These are phyloP conservation scores for Hemicrepidius hirtus DNA, from an alignment of 2,888 invertebrate genomes.

Conservation along the genomic window DNA sequence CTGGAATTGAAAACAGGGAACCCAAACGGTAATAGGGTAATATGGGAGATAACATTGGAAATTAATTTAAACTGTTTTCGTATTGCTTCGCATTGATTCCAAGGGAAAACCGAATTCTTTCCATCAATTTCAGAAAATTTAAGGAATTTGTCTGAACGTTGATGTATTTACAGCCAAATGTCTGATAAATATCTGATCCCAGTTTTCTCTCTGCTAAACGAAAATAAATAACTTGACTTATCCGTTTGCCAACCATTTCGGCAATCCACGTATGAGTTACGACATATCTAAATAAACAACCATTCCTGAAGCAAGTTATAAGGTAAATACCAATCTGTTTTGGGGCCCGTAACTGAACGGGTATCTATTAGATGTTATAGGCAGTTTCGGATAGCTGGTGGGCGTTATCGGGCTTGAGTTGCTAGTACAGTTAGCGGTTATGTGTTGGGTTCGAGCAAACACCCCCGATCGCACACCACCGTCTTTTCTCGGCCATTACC, in stretches of 20 bases:
- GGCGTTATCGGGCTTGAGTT: constrained; percentile 55
- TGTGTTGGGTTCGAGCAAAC: constrained; percentile 51
- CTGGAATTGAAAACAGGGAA: constrained; percentile 7
- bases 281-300: constrained; percentile 37
- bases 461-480: constrained; percentile 36
- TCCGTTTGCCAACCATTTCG: neutral
- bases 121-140: constrained; percentile 1
- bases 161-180: constrained; percentile 23
- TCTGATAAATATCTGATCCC: neutral
- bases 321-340: constrained; percentile 45
- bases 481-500: constrained; percentile 41
- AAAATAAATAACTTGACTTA: constrained; percentile 12
- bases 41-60: constrained; percentile 7
- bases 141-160: constrained; percentile 6
- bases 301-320: constrained; percentile 26
- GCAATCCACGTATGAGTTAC: neutral
- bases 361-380: constrained; percentile 55
- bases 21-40: constrained; percentile 3
- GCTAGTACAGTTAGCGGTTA: constrained; percentile 54
- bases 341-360: constrained; percentile 54
- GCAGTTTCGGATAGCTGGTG: constrained; percentile 56
- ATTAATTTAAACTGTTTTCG: constrained; percentile 18
- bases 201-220: neutral
- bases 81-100: neutral
- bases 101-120: neutral